Evolutionary conservation across 2,113 vertebrate species (phyloP), one percentile per base, ranked within the genome.

Genomic region (Phyllostomus hastatus): DNA sequence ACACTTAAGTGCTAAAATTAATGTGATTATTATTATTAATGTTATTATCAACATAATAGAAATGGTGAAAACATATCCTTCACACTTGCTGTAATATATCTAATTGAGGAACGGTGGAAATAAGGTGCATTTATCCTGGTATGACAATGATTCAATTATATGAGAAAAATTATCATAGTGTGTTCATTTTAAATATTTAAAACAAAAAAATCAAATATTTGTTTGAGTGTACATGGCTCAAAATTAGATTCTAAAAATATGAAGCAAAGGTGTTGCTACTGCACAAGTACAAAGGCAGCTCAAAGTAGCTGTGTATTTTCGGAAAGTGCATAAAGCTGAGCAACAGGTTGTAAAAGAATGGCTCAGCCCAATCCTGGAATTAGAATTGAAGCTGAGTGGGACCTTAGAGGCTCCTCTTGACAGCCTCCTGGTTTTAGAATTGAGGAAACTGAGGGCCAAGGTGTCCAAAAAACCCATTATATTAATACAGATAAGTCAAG

Each of bases 201-300:
- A 28, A 52, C 19, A 10, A 12, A 16, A 24, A 48, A 61, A 72
- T 84, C 41, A 54, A 81, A 31, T 28, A 10, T 38, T 79, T 90
- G 4, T 87, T 89, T 86, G 46, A 67, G 28, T 64, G 5, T 24
- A 52, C 9, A 52, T 88, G 35, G 48, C 10, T 92, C 28, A 92
- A 87, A 93, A 79, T 76, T 91, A 79, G 28, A 86, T 94, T 92
- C 46, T 61, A 87, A 87, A 90, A 80, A 57, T 73, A 69, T 82
- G 26, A 80, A 83, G 35, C 28, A 52, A 17, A 50, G 1, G 8
- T 61, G n/a, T 48, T 69, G 31, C 35, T 73, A 48, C 1, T 66
- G 35, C 8, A 78, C 66, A 94, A 79, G 66, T 67, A 50, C 72
- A 86, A 81, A 94, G 54, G 26, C 26, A 87, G 41, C 17, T 89